Evolutionary conservation across 2,113 vertebrate species (phyloP), one percentile per base, ranked within the genome.

Genomic region (Ptilonorhynchus violaceus): DNA sequence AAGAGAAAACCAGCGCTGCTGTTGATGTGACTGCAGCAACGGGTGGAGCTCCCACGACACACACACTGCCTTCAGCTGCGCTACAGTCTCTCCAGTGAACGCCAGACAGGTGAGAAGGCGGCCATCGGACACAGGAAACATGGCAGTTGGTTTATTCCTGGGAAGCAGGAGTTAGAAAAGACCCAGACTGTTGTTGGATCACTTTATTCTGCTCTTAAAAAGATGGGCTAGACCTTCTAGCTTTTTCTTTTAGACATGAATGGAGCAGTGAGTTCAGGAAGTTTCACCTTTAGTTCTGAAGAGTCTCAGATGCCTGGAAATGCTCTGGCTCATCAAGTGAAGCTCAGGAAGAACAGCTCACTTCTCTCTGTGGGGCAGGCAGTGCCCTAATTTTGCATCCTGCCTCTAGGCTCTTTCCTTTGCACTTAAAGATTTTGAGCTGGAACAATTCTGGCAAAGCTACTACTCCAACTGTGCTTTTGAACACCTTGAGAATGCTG

Each of bases 1-100:
- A 15, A 72, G 41, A 63, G 24, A 73, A 56, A 91, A 62, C 20
- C 49, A 82, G 74, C 28, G 50, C 58, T 94, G 81, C 69, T 58
- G 41, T 8, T 67, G 92, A 62, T 62, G 76, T 60, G 73, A 56
- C 39, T 53, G 79, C 78, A 80, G 76, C 1, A 12, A 63, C 17
- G 49, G 42, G 60, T 50, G 64, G 49, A 67, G 66, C 15, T 87
- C 60, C 60, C 55, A 59, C 24, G 62, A 62, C 55, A 77, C 30
- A 15, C n/a, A 11, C 24, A 1, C 31, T 46, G 80, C 53, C 41
- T 53, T 33, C 68, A 53, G 59, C 68, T 25, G 11, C 85, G 56
- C 70, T 31, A 2, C 44, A 3, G 1, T 3, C 56, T 25, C 33
- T 2, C 0, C 0, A 25, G 20, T 21, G 39, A 41, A 58, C 70